These are phyloP conservation scores for Cybosia mesomella DNA, from an alignment of 2,888 invertebrate genomes.

Conservation along the genomic window DNA sequence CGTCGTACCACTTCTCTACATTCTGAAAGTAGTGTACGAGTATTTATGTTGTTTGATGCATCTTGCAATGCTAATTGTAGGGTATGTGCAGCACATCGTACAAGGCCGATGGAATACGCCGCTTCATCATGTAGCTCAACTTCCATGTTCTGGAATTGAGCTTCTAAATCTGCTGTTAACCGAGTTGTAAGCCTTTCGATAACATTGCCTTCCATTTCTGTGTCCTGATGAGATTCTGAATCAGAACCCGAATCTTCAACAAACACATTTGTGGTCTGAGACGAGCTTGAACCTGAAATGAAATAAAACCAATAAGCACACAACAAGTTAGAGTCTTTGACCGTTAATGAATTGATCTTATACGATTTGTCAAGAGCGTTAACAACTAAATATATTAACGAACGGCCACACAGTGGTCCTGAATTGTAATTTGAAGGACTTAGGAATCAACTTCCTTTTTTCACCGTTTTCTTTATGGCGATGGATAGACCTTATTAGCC, in stretches of 20 bases:
- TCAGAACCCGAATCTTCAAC: no score
- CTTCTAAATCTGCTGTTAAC: not conserved
- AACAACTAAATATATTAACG: no score
- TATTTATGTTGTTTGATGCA: not conserved
- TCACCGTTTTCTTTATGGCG: no score
- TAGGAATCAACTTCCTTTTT: no score
- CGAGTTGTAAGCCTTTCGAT: not conserved
- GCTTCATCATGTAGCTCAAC: not conserved
- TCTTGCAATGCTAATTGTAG: constrained; percentile 6
- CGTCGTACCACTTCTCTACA: constrained; percentile 13
- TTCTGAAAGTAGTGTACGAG: not conserved
- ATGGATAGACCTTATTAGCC: no score
- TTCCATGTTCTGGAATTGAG: not conserved
- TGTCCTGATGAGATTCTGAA: not conserved
- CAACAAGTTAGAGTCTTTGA: no score
- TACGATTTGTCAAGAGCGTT: no score
- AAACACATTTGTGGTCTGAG: not conserved
- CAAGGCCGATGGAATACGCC: not conserved
- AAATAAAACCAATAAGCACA: not conserved
- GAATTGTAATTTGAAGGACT: no score
- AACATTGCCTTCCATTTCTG: not conserved
- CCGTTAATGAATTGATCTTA: no score
- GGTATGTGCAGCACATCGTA: constrained; percentile 9
- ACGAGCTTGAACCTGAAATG: not conserved
- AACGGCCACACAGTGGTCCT: no score